Conservation (phyloP, 1,140 invertebrate genomes). For the Wasmannia auropunctata region DNA sequence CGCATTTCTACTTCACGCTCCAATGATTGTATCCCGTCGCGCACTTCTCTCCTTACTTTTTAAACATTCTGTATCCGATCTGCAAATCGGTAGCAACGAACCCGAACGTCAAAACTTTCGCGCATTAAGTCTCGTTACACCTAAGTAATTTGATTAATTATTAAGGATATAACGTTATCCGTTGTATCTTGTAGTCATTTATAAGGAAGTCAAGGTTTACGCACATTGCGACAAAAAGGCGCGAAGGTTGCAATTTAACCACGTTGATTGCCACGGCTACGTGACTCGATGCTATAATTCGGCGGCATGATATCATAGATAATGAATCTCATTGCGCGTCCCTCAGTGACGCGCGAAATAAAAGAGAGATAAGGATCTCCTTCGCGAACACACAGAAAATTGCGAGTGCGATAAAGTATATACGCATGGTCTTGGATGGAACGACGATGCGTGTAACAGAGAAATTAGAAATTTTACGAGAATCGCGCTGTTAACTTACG, state of each 20-base stretch:
- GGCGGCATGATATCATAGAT: constrained; percentile 2
- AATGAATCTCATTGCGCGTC: constrained; percentile 26
- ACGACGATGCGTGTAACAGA: neutral
- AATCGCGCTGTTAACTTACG: neutral
- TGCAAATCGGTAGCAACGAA: neutral
- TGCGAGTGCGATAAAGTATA: neutral
- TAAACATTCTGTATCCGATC: neutral
- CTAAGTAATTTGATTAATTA: neutral
- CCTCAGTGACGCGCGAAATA: neutral
- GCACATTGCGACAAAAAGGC: neutral
- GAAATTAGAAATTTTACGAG: neutral
- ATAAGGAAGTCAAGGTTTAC: neutral
- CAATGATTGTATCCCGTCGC: constrained; percentile 16
- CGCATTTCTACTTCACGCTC: neutral
- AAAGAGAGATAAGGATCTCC: neutral
- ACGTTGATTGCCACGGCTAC: constrained; percentile 23
- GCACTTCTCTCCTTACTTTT: neutral
- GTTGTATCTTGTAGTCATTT: neutral
- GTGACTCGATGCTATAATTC: constrained; percentile 27
- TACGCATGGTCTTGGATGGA: neutral
- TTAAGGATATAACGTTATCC: neutral
- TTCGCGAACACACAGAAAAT: neutral
- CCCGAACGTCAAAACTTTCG: neutral
- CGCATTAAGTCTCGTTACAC: neutral
- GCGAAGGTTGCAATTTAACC: neutral